Conservation (phyloP, 2,113 vertebrate species). For the Miniopterus natalensis region DNA sequence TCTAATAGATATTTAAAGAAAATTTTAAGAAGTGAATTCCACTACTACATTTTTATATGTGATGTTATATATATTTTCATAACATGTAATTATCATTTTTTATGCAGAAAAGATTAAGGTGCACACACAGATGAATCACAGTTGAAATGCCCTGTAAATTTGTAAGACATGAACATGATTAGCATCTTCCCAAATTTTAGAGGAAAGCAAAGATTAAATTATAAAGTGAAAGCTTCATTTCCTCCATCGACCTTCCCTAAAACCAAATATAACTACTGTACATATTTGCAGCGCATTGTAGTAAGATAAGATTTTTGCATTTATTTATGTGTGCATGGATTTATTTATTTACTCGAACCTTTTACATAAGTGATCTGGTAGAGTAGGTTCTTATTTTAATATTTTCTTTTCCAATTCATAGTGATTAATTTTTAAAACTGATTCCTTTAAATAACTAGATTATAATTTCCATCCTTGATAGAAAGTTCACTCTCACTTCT, state of each 20-base stretch:
- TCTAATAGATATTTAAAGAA: neutral
- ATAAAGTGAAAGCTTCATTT: constrained; percentile 25
- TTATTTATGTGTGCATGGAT: neutral
- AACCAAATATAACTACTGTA: neutral
- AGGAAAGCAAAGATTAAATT: neutral
- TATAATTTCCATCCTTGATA: neutral
- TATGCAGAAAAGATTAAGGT: neutral
- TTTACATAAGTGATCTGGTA: neutral
- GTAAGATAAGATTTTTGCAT: neutral
- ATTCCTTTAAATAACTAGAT: neutral
- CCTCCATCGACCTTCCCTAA: neutral
- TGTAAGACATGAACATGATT: neutral
- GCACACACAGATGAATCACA: neutral
- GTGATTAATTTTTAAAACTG: neutral
- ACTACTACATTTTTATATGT: neutral
- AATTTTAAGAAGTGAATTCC: neutral
- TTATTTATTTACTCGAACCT: neutral
- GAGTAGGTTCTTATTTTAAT: neutral
- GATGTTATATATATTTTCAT: neutral
- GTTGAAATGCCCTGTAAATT: neutral
- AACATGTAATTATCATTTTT: neutral
- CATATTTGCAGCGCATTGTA: neutral
- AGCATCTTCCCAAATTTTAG: neutral
- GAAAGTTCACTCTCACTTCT: neutral
- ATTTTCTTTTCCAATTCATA: neutral